Base-by-base conservation (phyloP, 2,113 vertebrate genomes). In the Lycocorax pyrrhopterus region DNA sequence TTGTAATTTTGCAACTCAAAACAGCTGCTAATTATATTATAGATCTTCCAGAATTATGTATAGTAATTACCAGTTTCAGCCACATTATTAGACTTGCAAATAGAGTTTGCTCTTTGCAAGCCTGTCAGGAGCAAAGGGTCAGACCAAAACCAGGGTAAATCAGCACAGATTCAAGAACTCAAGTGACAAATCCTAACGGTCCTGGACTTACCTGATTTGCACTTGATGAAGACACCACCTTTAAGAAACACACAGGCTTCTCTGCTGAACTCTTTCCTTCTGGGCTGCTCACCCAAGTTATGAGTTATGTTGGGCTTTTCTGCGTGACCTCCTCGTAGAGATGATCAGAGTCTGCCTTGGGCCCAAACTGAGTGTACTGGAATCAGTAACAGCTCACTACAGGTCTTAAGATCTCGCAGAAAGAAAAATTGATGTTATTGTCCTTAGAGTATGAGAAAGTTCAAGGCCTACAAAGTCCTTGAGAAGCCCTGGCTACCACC, bases 1-100 rank as follows among this genome's bases (percentile, higher is more conserved):
- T 95, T 97, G 97, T 97, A 96, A 97, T 97, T 96, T 92, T 96
- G 97, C 96, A 96, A 96, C 94, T 97, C 91, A 94, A 62, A 94
- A 94, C 44, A 88, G 94, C 81, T 94, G 86, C 94, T 97, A 97
- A 97, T 96, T 98, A 95, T 97, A 90, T 97, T 97, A 97, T 95
- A 96, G 88, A 94, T 97, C 96, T 97, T 97, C 87, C 68, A 90
- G 69, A 96, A 92, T 82, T 95, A 91, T 74, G 81, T 91, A 90
- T 53, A 56, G 59, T 91, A 95, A 80, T 90, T 95, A 93, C 84
- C 82, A 95, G 83, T 96, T 95, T 95, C 95, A 96, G 92, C 56
- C 89, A 96, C 94, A 85, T 83, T 94, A 97, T 97, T 96, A 96
- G 79, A 96, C 68, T 94, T 94, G 88, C 87, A 95, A 96, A 97